Evolutionary conservation across 1,140 invertebrate species (phyloP), one percentile per base, ranked within the genome.

Genomic region (Bombus superbus): DNA sequence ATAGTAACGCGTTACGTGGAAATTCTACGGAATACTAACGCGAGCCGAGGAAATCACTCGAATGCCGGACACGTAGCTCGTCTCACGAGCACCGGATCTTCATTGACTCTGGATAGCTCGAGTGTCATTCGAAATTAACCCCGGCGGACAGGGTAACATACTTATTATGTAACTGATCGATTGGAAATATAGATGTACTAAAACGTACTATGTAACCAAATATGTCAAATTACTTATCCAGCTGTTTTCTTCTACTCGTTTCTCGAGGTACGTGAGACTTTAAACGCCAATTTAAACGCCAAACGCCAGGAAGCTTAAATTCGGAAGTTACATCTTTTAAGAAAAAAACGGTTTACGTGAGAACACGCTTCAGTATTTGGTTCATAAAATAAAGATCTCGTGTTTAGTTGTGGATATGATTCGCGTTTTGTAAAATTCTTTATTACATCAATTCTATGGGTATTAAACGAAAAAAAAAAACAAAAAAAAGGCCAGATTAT

Each of bases 1-100:
- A 86, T 83, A 71, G 73, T 76, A 83, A 86, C 79, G 73, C 85
- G 81, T 86, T 82, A 76, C 85, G 59, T 77, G 85, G 57, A 66
- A 83, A 83, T 86, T 86, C 81, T 22, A 53, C 8, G 57, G 81
- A 83, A 86, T 86, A 83, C 81, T 62, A 86, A 86, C 47, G 25
- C 32, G 42, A 32, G 11, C 0, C 62, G 38, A 72, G 72, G 73
- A 75, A 85, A 53, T 47, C 32, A 15, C 28, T 76, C 64, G 53
- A 77, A 86, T 72, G 85, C 85, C 28, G 42, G 73, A 77, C 85
- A 86, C 85, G 85, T 86, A 83, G 73, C 13, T 28, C 59, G 59
- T 64, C 64, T 83, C 62, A 68, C 78, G 69, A 81, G 38, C 85
- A 83, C 72, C 85, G 85, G 81, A 83, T 76, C 73, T 68, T 83